A percentile compares a stretch with the other conserved stretches of the same genome.
Evolutionary conservation across 2,113 vertebrate species (phyloP).

Genomic region (Thunnus maccoyii): DNA sequence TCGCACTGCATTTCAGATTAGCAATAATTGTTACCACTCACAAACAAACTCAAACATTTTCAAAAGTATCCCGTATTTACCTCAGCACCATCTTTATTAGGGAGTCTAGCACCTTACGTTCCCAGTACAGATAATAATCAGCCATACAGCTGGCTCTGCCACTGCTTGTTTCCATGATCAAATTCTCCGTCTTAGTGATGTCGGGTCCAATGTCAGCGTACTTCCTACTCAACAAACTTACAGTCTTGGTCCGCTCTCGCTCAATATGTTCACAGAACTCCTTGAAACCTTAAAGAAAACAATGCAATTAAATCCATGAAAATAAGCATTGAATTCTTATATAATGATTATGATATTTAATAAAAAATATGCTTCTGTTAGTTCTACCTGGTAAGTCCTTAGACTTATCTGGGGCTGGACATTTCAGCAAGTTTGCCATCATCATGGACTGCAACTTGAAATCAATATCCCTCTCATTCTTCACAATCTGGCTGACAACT

Average conservation of each 20-base stretch:
- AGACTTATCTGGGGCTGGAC: conserved; percentile 69
- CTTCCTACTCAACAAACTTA: conserved; percentile 84
- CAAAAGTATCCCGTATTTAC: conserved; percentile 75
- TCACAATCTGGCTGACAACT: conserved; percentile 89
- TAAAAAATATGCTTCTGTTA: background rate
- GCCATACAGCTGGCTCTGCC: conserved; percentile 88
- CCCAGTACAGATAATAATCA: conserved; percentile 92
- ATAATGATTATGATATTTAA: background rate
- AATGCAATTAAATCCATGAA: background rate
- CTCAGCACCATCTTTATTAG: conserved; percentile 90
- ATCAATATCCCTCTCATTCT: conserved; percentile 87
- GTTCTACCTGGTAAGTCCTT: conserved; percentile 87
- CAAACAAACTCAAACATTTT: background rate
- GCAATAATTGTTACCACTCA: background rate
- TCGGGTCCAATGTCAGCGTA: conserved; percentile 89
- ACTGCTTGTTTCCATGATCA: conserved; percentile 87
- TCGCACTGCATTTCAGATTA: background rate
- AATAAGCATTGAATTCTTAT: background rate
- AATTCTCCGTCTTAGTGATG: conserved; percentile 90
- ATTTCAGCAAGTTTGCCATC: conserved; percentile 90
- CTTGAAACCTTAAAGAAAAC: conserved; percentile 85
- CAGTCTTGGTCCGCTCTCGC: conserved; percentile 84
- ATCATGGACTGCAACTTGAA: conserved; percentile 86
- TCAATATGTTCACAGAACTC: conserved; percentile 91
- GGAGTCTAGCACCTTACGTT: conserved; percentile 86